Evolutionary conservation across 2,888 invertebrate genomes (phyloP), one percentile per base, ranked within the genome.

Genomic region (Nycteola revayana): DNA sequence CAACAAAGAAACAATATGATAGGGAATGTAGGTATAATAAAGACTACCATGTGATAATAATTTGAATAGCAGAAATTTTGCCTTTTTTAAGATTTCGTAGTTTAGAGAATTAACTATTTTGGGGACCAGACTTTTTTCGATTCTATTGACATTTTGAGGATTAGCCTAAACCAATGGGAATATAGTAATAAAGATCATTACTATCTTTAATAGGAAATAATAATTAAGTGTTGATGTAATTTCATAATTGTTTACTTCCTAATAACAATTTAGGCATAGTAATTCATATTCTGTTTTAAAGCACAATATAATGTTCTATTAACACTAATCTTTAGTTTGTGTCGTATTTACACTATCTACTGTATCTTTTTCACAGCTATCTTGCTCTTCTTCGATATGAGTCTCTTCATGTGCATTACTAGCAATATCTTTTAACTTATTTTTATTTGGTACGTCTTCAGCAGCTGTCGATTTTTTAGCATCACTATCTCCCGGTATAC

Each of bases 181-280:
- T n/a, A n/a, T n/a, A n/a, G n/a, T n/a, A n/a, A n/a, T n/a, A n/a
- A n/a, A n/a, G n/a, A n/a, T 14, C 14, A 14, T 14, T 2, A 14
- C 2, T 14, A 14, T 2, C 14, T 14, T 14, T 14, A 5, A 14
- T 2, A 5, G 14, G 3, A 14, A 14, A 14, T 14, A 5, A 14
- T 14, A 14, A 14, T 14, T 14, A 14, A 3, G 14, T 14, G 2
- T 2, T 14, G 14, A 27, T 36, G 40, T 44, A 46, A 55, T 57
- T 46, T 43, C 30, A 51, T 48, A 41, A 29, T 31, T 47, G 22
- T 35, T 25, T 17, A 17, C 30, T 52, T 52, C 40, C 49, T 52
- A 36, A 42, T 24, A 36, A 28, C 28, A 14, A n/a, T n/a, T n/a
- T 38, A 42, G 26, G 31, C 34, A 40, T 33, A 32, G 35, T 33